These are phyloP conservation scores for Diprion similis DNA, from an alignment of 1,140 invertebrate genomes.

Conservation along the genomic window DNA sequence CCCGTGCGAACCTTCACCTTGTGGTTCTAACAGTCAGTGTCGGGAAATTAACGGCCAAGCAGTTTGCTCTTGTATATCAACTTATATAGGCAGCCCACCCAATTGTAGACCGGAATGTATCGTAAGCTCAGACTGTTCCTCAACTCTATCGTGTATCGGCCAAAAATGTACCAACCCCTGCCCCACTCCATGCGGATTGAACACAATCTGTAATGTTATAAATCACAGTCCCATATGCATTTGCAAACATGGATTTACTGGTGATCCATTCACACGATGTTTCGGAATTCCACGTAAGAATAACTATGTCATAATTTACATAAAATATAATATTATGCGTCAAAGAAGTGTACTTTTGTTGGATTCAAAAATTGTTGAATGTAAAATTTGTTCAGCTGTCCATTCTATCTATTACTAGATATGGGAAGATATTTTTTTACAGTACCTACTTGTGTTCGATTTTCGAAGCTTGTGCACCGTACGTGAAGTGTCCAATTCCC, in stretches of 20 bases:
- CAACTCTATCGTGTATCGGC: slow-evolving; percentile 75
- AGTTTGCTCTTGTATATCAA: slow-evolving; percentile 76
- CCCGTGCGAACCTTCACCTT: slow-evolving; percentile 77
- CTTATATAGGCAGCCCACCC: slow-evolving; percentile 75
- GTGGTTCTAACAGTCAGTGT: slow-evolving; percentile 81
- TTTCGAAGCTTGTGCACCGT: too few species aligned
- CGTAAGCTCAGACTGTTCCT: slow-evolving; percentile 76
- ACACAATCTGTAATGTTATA: slow-evolving; percentile 73
- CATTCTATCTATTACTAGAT: too few species aligned
- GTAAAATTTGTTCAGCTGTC: too few species aligned
- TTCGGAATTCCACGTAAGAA: slow-evolving; percentile 63
- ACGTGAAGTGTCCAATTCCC: too few species aligned
- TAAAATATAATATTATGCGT: not conserved
- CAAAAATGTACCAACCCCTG: slow-evolving; percentile 84
- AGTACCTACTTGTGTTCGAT: too few species aligned
- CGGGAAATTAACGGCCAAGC: slow-evolving; percentile 71
- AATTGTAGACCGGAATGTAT: slow-evolving; percentile 79
- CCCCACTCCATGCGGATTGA: slow-evolving; percentile 75
- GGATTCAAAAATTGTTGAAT: too few species aligned
- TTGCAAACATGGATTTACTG: slow-evolving; percentile 68
- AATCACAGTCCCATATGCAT: slow-evolving; percentile 69
- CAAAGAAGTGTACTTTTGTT: too few species aligned
- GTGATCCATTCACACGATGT: slow-evolving; percentile 76
- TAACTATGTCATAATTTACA: not conserved
- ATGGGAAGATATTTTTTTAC: too few species aligned